Base-by-base conservation (phyloP, 2,888 invertebrate genomes). In the Acanthosepion pharaonis region DNA sequence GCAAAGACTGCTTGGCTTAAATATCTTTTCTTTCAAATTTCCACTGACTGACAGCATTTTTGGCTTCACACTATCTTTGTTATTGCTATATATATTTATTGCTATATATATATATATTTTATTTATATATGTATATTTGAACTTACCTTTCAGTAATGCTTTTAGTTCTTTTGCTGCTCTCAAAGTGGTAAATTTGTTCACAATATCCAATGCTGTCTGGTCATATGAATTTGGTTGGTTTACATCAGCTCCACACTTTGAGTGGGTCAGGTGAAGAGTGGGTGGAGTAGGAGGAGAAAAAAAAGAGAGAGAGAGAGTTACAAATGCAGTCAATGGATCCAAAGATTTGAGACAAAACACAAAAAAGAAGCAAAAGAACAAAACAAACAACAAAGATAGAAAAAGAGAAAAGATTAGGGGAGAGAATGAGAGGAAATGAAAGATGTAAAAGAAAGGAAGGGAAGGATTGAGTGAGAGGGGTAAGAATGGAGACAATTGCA, bases 181-280 rank as follows among this genome's bases (percentile, higher is more conserved):
- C 78, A 97, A 97, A 18, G 97, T 96, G 15, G 97, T 97, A 95
- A 97, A 97, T 95, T 97, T 97, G 95, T 97, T 97, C 91, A 97
- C 97, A 92, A 97, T 97, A 95, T 98, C 98, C 95, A 97, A 96
- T 11, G 98, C 97, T 25, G 97, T 97, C 95, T 97, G 97, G 95
- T 97, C 97, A 95, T 97, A 97, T 5, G 97, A 97, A 96, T 98
- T 97, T 49, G 97, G 96, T 95, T 97, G 96, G 95, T 97, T 97
- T n/a, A 97, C 97, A 95, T 98, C 97, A 9, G 97, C 97, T 5
- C 98, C 98, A 96, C 97, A 97, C 98, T 98, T 96, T 59, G 97
- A 96, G 92, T 94, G 23, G 48, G 42, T 48, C 8, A 48, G 20
- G 48, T 33, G 6, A 33, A 91, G 33, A 33, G 91, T 48, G 23